These are phyloP conservation scores for Syritta pipiens DNA, from an alignment of 2,888 invertebrate genomes.

Conservation along the genomic window DNA sequence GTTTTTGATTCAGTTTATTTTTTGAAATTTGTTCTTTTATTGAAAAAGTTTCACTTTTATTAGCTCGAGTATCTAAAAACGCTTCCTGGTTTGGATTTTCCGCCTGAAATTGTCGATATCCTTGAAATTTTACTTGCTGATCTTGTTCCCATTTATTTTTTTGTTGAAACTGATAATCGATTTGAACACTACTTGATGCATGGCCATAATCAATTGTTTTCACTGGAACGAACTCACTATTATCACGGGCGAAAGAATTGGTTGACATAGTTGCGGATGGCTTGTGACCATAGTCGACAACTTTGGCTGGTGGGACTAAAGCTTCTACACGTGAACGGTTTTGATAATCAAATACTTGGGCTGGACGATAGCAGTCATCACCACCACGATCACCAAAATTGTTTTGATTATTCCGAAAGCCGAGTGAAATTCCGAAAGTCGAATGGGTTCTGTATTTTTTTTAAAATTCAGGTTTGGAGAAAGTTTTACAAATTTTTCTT, in stretches of 20 bases:
- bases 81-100: not conserved
- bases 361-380: slow-evolving; percentile 81
- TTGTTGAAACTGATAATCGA: slow-evolving; percentile 51
- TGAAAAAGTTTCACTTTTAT: not conserved
- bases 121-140: not conserved
- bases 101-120: not conserved
- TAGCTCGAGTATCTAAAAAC: not conserved
- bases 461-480: slow-evolving; percentile 57
- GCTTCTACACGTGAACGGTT: slow-evolving; percentile 81
- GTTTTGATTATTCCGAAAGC: slow-evolving; percentile 59
- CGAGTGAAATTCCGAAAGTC: slow-evolving; percentile 47
- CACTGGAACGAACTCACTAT: slow-evolving; percentile 82
- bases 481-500: slow-evolving; percentile 36
- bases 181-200: slow-evolving; percentile 73
- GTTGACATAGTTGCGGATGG: slow-evolving; percentile 73
- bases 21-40: not conserved
- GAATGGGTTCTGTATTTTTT: slow-evolving; percentile 42
- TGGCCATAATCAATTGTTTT: slow-evolving; percentile 87
- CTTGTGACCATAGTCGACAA: slow-evolving; percentile 87
- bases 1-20: slow-evolving; percentile 7
- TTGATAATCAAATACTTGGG: slow-evolving; percentile 86
- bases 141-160: not conserved
- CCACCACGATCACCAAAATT: slow-evolving; percentile 67
- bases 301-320: slow-evolving; percentile 81
- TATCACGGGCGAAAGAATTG: slow-evolving; percentile 33